A percentile compares a stretch with the other conserved stretches of the same genome.
These are phyloP conservation scores for Ryuthela nishihirai DNA, from an alignment of 2,888 invertebrate genomes.

Conservation along the genomic window DNA sequence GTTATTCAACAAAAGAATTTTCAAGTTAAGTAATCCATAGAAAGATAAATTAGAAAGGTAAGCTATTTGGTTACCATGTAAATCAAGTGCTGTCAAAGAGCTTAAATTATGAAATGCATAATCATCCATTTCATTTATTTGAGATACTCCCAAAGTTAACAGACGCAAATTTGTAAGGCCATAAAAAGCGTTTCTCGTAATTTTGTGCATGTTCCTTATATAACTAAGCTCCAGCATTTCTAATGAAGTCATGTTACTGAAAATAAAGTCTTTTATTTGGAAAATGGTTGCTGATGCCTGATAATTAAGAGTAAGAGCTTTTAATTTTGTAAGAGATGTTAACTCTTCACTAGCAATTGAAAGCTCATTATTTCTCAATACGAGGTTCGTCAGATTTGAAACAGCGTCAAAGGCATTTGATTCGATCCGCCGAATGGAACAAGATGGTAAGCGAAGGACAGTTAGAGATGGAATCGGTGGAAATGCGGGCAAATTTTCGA, in stretches of 20 bases:
- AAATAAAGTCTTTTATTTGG: not conserved
- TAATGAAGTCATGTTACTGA: not conserved
- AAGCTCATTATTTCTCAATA: not conserved
- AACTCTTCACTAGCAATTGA: not conserved
- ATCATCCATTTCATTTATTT: conserved; percentile 1
- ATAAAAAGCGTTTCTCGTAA: not conserved
- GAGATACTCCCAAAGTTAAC: not conserved
- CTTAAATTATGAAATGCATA: conserved; percentile 14
- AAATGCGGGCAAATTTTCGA: not conserved
- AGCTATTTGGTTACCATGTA: not conserved
- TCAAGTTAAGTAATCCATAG: conserved; percentile 5
- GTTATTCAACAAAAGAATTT: not conserved
- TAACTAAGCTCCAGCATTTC: not conserved
- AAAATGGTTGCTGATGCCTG: not conserved
- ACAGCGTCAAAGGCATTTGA: not conserved
- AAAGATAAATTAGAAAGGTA: conserved; percentile 13
- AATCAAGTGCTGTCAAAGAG: conserved; percentile 4
- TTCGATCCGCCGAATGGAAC: not conserved
- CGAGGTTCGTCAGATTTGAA: conserved; percentile 1
- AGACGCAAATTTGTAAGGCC: not conserved
- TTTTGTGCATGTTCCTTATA: not conserved
- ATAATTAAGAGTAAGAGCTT: not conserved
- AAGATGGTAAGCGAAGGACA: not conserved
- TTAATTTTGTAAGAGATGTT: not conserved
- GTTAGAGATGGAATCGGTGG: conserved; percentile 6